Percentiles rank a stretch among this genome's conserved stretches.
Evolutionary conservation across 2,888 invertebrate genomes (phyloP).

Genomic region (Eurytoma californica): DNA sequence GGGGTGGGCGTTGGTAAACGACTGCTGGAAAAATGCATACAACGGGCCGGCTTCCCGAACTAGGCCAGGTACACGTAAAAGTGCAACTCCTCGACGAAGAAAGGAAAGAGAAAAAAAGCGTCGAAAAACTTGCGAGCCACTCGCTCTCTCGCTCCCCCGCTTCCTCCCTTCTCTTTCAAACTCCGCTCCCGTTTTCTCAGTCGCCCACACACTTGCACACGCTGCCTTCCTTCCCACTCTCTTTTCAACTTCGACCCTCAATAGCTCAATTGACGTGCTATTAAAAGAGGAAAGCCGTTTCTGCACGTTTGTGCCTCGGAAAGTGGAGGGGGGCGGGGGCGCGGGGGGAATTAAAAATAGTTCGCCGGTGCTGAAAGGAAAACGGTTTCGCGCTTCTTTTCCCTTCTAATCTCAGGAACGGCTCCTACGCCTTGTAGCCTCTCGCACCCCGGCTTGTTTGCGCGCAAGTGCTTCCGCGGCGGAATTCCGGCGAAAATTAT

Average conservation of each 20-base stretch:
- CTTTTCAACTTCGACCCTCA: slow-evolving; percentile 55
- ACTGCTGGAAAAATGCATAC: slow-evolving; percentile 8
- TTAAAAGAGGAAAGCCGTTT: slow-evolving; percentile 35
- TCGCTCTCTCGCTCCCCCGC: not conserved
- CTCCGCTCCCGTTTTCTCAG: not conserved
- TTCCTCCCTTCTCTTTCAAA: slow-evolving; percentile 15
- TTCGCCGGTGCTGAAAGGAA: slow-evolving; percentile 32
- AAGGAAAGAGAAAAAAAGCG: slow-evolving; percentile 13
- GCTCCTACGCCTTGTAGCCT: not conserved
- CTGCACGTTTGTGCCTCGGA: slow-evolving; percentile 14
- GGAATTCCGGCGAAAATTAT: slow-evolving; percentile 22
- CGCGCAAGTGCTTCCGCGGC: slow-evolving; percentile 16
- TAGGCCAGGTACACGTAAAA: slow-evolving; percentile 52
- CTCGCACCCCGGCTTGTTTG: not conserved
- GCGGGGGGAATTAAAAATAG: slow-evolving; percentile 55
- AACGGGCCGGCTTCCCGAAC: slow-evolving; percentile 28
- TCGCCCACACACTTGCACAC: slow-evolving; percentile 3
- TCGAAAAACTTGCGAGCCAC: slow-evolving; percentile 45
- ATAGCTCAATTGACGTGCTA: slow-evolving; percentile 52
- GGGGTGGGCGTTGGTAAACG: too few species aligned
- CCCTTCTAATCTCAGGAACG: not conserved
- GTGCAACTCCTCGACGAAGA: slow-evolving; percentile 47
- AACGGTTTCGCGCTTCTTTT: slow-evolving; percentile 14
- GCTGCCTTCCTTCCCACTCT: slow-evolving; percentile 21
- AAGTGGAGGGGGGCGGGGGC: not conserved